phyloP scores from a whole-genome alignment of 2,113 vertebrate species.

The Arizona elegans region DNA sequence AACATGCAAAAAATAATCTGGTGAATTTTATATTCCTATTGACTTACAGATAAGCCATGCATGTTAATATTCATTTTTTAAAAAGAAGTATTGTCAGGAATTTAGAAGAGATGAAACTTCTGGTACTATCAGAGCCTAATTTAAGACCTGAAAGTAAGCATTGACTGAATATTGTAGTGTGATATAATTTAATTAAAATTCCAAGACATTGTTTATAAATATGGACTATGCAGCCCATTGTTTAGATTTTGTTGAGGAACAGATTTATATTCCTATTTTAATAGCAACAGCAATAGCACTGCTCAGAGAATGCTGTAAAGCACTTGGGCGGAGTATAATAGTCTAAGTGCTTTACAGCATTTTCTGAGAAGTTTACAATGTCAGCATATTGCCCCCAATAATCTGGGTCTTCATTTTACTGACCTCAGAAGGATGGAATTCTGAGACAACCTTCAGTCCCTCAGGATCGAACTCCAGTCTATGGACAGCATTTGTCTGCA shows the following conservation, averaged over 20 bases:
- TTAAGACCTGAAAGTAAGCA: background rate
- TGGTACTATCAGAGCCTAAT: background rate
- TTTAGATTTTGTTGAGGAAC: background rate
- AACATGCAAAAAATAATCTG: constrained; percentile 7
- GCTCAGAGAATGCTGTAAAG: no score
- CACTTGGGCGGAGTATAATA: no score
- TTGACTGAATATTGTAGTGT: background rate
- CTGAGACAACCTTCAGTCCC: background rate
- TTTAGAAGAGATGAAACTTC: background rate
- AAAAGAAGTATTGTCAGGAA: background rate
- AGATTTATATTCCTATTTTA: background rate
- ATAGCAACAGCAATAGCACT: background rate
- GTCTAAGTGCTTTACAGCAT: background rate
- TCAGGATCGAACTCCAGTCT: background rate
- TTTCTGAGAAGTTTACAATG: background rate
- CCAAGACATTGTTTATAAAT: background rate
- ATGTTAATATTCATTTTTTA: background rate
- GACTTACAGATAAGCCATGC: background rate
- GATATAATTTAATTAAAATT: background rate
- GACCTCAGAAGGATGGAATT: background rate
- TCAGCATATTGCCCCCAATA: background rate
- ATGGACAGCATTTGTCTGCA: no score
- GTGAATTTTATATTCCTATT: background rate
- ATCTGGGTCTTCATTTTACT: background rate
- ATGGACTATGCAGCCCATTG: background rate